Evolutionary conservation across 2,888 invertebrate genomes (phyloP), one percentile per base, ranked within the genome.

Genomic region (Cephus pygmeus): DNA sequence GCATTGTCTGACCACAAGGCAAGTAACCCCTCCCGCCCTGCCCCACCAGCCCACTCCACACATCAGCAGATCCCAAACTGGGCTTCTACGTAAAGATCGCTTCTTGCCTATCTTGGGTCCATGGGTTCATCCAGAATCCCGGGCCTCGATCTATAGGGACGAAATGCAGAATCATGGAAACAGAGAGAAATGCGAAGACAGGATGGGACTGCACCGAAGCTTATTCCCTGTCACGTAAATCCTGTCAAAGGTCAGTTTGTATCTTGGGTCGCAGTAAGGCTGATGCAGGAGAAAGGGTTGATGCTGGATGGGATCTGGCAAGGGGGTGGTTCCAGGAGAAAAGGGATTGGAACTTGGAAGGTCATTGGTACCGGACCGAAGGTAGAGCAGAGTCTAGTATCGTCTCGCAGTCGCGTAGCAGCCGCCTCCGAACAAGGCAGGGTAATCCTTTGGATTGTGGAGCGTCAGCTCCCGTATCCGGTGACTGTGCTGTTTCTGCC

Each of bases 1-100:
- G 56, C 23, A 56, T 56, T 56, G 56, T 56, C 23, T 23, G 56
- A 56, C 23, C 56, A 56, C 56, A 23, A 56, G 56, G 56, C 56
- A 56, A 40, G 23, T 6, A 12, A 36, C 12, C 36, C 12, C 12
- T 12, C 4, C 4, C 12, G 0, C 12, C 35, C 35, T 3, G 3
- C 3, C 12, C 36, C 12, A 0, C 40, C 23, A 0, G 0, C 56
- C 6, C 3, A 11, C 3, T 0, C 56, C 0, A 9, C 9, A 9
- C 56, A 23, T 23, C 56, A 9, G 56, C 56, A 9, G 1, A 56
- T 9, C 9, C 56, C 2, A 23, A 56, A 56, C 9, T 56, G 56
- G 23, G 9, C 56, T 9, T 56, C 56, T 1, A 9, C 1, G 23
- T 23, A 23, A 56, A 56, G 56, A 56, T 23, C 23, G 23, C 56